phyloP scores from a whole-genome alignment of 2,797 vertebrate genomes.

The Rhinella marina region DNA sequence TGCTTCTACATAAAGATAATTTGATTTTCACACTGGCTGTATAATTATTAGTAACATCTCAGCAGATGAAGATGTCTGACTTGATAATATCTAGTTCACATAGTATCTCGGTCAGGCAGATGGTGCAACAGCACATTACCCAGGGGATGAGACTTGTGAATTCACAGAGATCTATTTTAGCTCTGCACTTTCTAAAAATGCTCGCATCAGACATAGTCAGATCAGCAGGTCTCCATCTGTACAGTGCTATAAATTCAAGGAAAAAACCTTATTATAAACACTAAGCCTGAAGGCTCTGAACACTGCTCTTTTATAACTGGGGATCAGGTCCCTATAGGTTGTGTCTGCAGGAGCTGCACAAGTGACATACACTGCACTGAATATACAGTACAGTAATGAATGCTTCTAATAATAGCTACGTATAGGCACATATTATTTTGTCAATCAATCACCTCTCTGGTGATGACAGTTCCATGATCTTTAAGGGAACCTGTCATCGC shows the following conservation, averaged over 20 bases:
- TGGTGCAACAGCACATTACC: neutral
- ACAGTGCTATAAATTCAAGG: neutral
- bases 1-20: neutral
- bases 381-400: neutral
- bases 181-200: neutral
- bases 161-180: conserved; percentile 10
- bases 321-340: neutral
- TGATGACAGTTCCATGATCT: no score
- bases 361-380: neutral
- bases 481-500: no score
- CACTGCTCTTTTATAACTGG: neutral
- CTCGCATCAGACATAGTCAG: neutral
- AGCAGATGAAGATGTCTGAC: conserved; percentile 10
- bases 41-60: conserved; percentile 4
- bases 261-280: neutral
- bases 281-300: neutral
- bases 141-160: neutral
- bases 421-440: no score
- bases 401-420: no score
- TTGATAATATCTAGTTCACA: conserved; percentile 11
- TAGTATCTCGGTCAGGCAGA: conserved; percentile 6
- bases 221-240: neutral
- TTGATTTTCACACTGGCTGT: neutral
- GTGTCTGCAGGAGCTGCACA: neutral
- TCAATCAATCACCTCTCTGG: no score